Evolutionary conservation across 2,113 vertebrate species (phyloP).

Genomic region (Pandion haliaetus): DNA sequence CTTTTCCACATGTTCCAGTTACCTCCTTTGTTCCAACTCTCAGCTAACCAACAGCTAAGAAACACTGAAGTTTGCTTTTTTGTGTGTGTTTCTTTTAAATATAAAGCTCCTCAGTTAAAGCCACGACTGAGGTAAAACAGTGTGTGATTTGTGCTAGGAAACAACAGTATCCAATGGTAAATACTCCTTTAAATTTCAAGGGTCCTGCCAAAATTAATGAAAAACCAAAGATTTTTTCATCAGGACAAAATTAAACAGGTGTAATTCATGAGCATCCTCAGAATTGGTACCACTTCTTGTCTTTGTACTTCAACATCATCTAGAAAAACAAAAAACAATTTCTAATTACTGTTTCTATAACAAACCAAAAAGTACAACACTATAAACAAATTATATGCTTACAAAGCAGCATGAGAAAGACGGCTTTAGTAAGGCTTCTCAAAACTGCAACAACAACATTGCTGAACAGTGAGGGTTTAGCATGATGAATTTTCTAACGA

Average conservation of each 20-base stretch:
- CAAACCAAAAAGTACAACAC: background rate
- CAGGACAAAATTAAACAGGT: conserved; percentile 73
- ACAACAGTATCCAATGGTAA: conserved; percentile 71
- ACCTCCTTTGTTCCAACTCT: conserved; percentile 35
- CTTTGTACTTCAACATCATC: conserved; percentile 99
- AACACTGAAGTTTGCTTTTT: conserved; percentile 12
- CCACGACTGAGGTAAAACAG: conserved; percentile 87
- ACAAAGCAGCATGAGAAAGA: background rate
- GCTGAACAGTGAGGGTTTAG: background rate
- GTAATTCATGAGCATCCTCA: conserved; percentile 77
- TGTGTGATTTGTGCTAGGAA: conserved; percentile 91
- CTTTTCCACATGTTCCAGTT: conserved; percentile 22
- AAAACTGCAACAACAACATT: background rate
- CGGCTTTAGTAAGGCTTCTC: background rate
- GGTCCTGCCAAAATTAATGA: conserved; percentile 79
- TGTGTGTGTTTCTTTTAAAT: conserved; percentile 68
- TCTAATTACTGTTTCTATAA: background rate
- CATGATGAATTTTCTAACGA: background rate
- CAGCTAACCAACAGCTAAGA: conserved; percentile 47
- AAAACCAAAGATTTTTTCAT: conserved; percentile 69
- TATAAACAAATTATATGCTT: background rate
- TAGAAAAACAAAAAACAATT: conserved; percentile 53
- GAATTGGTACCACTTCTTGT: conserved; percentile 99
- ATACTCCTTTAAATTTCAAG: conserved; percentile 66
- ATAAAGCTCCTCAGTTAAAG: conserved; percentile 79